phyloP scores from a whole-genome alignment of 2,797 vertebrate species.

The Enteromius mattozi region DNA sequence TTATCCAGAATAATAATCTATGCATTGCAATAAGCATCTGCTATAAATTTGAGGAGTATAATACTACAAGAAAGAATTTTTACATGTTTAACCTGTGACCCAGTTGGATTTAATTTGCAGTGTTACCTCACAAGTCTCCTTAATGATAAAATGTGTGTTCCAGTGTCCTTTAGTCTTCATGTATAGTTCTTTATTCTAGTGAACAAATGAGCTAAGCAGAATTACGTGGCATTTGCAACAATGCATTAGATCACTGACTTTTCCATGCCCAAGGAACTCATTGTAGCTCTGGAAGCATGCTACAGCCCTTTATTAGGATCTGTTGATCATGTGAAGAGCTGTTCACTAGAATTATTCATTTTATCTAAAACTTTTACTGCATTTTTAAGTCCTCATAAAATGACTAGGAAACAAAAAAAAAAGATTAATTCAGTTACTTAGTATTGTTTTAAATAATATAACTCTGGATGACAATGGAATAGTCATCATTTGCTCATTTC shows the following conservation, averaged over 20 bases:
- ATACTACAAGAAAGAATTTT: neutral
- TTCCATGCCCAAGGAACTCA: slow-evolving; percentile 7
- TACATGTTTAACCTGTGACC: neutral
- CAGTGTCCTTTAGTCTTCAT: neutral
- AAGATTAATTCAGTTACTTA: neutral
- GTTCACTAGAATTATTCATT: neutral
- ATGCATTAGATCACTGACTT: slow-evolving; percentile 36
- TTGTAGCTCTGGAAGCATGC: neutral
- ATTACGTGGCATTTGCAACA: slow-evolving; percentile 4
- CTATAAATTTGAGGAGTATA: neutral
- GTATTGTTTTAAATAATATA: neutral
- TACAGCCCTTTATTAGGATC: slow-evolving; percentile 45
- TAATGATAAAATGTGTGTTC: neutral
- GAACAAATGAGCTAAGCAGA: slow-evolving; percentile 29
- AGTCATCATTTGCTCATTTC: neutral
- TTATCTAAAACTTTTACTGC: neutral
- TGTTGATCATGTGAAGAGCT: slow-evolving; percentile 15
- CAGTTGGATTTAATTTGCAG: neutral
- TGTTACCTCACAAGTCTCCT: neutral
- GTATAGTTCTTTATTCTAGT: slow-evolving; percentile 26
- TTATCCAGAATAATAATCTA: neutral
- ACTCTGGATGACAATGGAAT: neutral
- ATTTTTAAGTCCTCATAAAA: neutral
- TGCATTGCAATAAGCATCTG: neutral
- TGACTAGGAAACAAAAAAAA: neutral